Evolutionary conservation across 2,888 invertebrate species (phyloP).

Genomic region (Steinernema hermaphroditum): DNA sequence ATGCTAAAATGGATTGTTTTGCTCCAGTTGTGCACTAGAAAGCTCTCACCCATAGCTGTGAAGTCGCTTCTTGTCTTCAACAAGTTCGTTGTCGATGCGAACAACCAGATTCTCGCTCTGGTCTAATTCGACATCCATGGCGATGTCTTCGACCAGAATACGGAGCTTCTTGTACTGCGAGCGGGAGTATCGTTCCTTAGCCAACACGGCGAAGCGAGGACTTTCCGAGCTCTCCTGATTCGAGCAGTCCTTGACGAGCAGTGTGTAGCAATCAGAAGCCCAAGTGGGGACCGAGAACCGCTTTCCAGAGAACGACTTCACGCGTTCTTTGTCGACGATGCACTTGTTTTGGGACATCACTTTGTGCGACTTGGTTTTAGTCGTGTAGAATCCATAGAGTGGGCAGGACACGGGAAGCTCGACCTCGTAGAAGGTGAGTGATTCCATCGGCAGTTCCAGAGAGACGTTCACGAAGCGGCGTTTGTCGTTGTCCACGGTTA

Average conservation of each 20-base stretch:
- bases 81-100: slow-evolving; percentile 48
- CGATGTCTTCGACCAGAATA: slow-evolving; percentile 45
- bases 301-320: slow-evolving; percentile 64
- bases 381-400: not conserved
- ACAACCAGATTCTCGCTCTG: slow-evolving; percentile 39
- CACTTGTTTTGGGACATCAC: slow-evolving; percentile 32
- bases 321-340: slow-evolving; percentile 38
- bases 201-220: slow-evolving; percentile 66
- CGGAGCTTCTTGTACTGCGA: slow-evolving; percentile 46
- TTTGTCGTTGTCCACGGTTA: slow-evolving; percentile 58
- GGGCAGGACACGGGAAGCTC: slow-evolving; percentile 36
- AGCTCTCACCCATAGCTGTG: not conserved
- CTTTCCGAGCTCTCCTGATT: slow-evolving; percentile 39
- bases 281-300: slow-evolving; percentile 44
- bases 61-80: not conserved
- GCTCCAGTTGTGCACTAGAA: not conserved
- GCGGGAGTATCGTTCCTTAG: slow-evolving; percentile 55
- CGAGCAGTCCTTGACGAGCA: slow-evolving; percentile 68
- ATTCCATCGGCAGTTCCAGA: slow-evolving; percentile 52
- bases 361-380: not conserved
- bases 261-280: slow-evolving; percentile 63
- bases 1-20: slow-evolving; percentile 34
- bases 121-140: slow-evolving; percentile 42
- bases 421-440: slow-evolving; percentile 44
- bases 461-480: slow-evolving; percentile 57